phyloP scores from a whole-genome alignment of 2,797 vertebrate genomes.

The Falco cherrug region DNA sequence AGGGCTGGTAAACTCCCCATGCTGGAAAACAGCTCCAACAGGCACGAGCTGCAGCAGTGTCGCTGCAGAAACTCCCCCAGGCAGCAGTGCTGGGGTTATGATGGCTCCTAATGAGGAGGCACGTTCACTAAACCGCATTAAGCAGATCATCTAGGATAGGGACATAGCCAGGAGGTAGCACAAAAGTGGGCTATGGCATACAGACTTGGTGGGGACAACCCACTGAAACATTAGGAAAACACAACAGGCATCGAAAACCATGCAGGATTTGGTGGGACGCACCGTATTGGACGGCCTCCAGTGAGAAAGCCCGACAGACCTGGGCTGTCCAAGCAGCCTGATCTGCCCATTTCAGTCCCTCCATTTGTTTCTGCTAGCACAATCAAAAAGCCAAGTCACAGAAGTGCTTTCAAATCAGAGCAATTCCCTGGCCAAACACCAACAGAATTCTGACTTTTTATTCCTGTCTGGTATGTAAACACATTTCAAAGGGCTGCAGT shows the following conservation, averaged over 20 bases:
- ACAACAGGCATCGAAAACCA: rapidly evolving
- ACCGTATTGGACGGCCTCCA: rapidly evolving
- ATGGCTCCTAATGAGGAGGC: neutral
- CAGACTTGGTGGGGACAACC: neutral
- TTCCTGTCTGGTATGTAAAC: neutral
- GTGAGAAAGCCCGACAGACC: neutral
- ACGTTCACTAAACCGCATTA: rapidly evolving
- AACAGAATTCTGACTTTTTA: neutral
- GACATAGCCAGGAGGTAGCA: neutral
- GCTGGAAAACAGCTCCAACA: neutral
- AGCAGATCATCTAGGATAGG: neutral
- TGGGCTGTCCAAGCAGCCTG: neutral
- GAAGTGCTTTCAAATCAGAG: neutral
- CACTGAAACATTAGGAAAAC: neutral
- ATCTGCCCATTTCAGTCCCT: neutral
- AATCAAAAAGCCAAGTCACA: neutral
- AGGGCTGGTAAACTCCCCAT: neutral
- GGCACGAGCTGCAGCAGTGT: neutral
- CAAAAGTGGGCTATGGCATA: neutral
- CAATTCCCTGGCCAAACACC: neutral
- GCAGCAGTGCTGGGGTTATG: neutral
- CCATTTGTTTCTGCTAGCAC: neutral
- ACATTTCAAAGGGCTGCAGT: neutral
- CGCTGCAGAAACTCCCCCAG: neutral
- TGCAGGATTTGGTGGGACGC: neutral